A percentile compares a stretch with the other conserved stretches of the same genome.
Evolutionary conservation across 2,113 vertebrate species (phyloP).

Genomic region (Rallus limicola): DNA sequence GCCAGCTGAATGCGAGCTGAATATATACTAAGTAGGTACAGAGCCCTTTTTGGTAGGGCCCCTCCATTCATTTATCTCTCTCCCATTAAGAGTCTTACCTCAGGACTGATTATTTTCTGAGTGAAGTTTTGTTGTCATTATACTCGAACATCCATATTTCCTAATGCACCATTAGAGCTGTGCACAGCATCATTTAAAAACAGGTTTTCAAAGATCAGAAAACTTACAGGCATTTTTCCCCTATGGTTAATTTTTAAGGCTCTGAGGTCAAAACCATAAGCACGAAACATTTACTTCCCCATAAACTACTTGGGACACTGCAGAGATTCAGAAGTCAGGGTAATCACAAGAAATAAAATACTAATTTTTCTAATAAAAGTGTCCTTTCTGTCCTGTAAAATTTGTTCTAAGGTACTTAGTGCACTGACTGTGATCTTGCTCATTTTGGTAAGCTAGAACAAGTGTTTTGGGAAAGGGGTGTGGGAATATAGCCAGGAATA

Average conservation of each 20-base stretch:
- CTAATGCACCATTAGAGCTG: background rate
- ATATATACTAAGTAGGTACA: fast-evolving
- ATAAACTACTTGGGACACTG: fast-evolving
- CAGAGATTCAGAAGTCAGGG: background rate
- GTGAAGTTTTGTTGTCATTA: background rate
- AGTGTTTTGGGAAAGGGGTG: background rate
- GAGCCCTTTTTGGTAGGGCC: background rate
- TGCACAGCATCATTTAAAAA: background rate
- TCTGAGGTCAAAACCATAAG: background rate
- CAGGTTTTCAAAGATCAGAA: background rate
- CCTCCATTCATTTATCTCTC: background rate
- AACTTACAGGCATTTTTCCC: background rate
- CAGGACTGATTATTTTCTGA: background rate
- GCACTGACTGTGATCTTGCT: background rate
- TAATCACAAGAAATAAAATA: background rate
- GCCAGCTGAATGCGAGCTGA: background rate
- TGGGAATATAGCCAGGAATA: background rate
- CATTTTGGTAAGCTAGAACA: background rate
- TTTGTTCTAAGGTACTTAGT: background rate
- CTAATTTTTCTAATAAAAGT: background rate
- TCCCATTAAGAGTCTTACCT: background rate
- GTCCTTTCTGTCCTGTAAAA: background rate
- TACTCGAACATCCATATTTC: background rate
- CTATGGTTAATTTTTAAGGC: background rate
- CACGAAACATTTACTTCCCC: background rate